phyloP scores from a whole-genome alignment of 64 coral and sea anemone species.

The Actinia equina region DNA sequence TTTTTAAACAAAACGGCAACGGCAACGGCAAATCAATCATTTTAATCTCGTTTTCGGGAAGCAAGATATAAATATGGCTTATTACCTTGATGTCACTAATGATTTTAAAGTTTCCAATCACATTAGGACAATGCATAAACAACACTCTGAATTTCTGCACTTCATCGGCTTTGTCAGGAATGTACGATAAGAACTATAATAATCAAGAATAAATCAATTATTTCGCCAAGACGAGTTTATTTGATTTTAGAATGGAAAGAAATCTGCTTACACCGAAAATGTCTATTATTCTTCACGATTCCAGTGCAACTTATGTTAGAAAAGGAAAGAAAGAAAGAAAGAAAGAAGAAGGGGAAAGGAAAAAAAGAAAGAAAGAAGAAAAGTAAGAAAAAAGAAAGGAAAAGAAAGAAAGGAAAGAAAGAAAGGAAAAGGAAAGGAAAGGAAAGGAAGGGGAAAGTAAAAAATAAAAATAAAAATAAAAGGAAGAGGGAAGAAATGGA shows the following conservation, averaged over 20 bases:
- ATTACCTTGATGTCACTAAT: neutral
- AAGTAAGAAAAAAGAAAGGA: too few relatives aligned
- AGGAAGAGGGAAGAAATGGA: too few relatives aligned
- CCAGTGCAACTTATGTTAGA: too few relatives aligned
- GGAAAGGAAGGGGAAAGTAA: too few relatives aligned
- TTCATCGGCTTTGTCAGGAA: neutral
- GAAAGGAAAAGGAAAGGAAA: too few relatives aligned
- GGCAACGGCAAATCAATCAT: slow-evolving; percentile 5
- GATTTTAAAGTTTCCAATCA: neutral
- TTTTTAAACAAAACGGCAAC: slow-evolving; percentile 13
- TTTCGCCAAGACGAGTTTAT: neutral
- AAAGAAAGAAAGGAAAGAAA: too few relatives aligned
- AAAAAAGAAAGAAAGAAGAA: too few relatives aligned
- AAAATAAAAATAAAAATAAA: too few relatives aligned
- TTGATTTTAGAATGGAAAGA: neutral
- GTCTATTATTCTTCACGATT: too few relatives aligned
- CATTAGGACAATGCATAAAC: neutral
- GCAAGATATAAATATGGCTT: slow-evolving; percentile 7
- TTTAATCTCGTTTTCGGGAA: slow-evolving; percentile 2
- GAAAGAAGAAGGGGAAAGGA: too few relatives aligned
- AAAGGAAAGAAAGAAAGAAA: too few relatives aligned
- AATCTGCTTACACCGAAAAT: neutral
- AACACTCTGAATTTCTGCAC: neutral
- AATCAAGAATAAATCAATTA: neutral
- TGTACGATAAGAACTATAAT: neutral